A percentile compares a stretch with the other conserved stretches of the same genome.
phyloP scores from a whole-genome alignment of 2,113 vertebrate genomes.

The Sminthopsis crassicaudata region DNA sequence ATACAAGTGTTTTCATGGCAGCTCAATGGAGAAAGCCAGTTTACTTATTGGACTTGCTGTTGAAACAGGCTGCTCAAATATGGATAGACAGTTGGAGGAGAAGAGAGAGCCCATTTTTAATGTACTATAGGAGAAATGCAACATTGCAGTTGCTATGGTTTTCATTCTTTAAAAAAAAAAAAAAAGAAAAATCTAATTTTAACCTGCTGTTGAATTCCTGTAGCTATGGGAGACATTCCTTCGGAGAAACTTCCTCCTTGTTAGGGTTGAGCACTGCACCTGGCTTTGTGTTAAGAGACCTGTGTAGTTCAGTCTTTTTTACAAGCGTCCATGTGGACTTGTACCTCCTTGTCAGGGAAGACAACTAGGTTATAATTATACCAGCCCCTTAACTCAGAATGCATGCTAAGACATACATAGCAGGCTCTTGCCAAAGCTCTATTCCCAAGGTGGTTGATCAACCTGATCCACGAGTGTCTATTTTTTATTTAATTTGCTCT shows the following conservation, averaged over 20 bases:
- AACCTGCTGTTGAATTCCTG: conserved; percentile 76
- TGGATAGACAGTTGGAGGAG: conserved; percentile 57
- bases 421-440: not conserved
- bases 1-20: conserved; percentile 28
- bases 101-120: conserved; percentile 72
- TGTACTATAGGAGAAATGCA: conserved; percentile 72
- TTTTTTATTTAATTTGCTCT: not conserved
- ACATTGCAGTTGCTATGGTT: conserved; percentile 80
- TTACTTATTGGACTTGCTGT: conserved; percentile 62
- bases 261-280: not conserved
- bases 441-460: not conserved
- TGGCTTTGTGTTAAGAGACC: not conserved
- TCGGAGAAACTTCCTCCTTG: conserved; percentile 69
- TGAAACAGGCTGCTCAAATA: conserved; percentile 63
- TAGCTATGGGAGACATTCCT: conserved; percentile 74
- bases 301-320: conserved; percentile 36
- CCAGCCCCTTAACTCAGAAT: not conserved
- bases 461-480: not conserved
- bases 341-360: not conserved
- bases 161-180: conserved; percentile 74
- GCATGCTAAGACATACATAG: not conserved
- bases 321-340: not conserved
- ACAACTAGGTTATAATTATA: conserved; percentile 3
- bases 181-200: conserved; percentile 78
- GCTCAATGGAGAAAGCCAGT: conserved; percentile 50